These are phyloP conservation scores for Corydoras sp. DNA, from an alignment of 2,113 vertebrate species.

Conservation along the genomic window DNA sequence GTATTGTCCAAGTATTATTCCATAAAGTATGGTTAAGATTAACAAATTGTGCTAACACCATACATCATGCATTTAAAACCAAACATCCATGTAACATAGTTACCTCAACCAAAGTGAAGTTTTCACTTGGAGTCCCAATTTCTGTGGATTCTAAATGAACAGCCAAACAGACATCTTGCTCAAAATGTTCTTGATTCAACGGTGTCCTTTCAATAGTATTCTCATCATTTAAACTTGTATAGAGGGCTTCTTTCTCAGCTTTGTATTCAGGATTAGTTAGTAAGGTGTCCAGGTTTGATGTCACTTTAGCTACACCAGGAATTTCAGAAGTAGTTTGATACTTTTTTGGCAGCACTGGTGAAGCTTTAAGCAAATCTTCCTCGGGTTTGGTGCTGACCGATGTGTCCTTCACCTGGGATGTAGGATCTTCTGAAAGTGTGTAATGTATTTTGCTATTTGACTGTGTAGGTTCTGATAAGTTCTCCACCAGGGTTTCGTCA, in stretches of 20 bases:
- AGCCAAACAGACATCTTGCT: not conserved
- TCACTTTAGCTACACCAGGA: constrained; percentile 10
- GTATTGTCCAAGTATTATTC: too few species aligned
- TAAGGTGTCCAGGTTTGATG: not conserved
- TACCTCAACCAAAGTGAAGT: constrained; percentile 27
- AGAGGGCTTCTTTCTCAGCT: not conserved
- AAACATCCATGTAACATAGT: constrained; percentile 7
- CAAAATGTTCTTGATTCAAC: not conserved
- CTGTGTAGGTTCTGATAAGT: too few species aligned
- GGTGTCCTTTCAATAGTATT: not conserved
- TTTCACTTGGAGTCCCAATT: constrained; percentile 4
- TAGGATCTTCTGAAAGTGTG: not conserved
- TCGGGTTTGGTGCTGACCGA: not conserved
- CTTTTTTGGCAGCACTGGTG: constrained; percentile 1
- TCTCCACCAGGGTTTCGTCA: not conserved
- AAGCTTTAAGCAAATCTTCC: not conserved
- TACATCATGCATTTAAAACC: not conserved
- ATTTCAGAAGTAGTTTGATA: not conserved
- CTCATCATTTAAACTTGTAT: too few species aligned
- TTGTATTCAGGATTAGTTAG: too few species aligned
- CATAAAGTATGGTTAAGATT: too few species aligned
- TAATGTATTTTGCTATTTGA: too few species aligned
- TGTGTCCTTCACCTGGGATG: too few species aligned
- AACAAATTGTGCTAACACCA: too few species aligned
- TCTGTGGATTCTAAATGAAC: not conserved